A percentile compares a stretch with the other conserved stretches of the same genome.
Evolutionary conservation across 2,797 vertebrate genomes (phyloP).

Genomic region (Neosilurus hyrtlii): DNA sequence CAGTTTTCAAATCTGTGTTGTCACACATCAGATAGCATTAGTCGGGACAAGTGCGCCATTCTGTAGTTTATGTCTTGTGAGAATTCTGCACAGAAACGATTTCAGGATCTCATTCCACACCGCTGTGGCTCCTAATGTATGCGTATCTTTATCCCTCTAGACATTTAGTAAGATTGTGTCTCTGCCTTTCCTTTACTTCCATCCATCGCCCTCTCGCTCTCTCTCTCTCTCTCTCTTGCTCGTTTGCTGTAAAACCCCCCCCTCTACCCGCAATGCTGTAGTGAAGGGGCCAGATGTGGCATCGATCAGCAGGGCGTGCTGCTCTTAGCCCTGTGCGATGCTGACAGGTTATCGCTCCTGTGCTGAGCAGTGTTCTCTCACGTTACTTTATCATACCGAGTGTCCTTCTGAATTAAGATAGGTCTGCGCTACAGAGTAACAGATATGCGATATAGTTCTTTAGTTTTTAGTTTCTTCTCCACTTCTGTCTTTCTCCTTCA

Average conservation of each 20-base stretch:
- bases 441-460: not conserved
- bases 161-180: conserved; percentile 18
- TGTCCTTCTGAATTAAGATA: not conserved
- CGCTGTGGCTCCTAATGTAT: conserved; percentile 11
- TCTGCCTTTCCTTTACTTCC: not conserved
- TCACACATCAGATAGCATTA: conserved; percentile 20
- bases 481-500: not conserved
- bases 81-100: conserved; percentile 5
- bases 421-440: not conserved
- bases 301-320: conserved; percentile 45
- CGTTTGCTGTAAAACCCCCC: not conserved
- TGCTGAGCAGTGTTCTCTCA: not conserved
- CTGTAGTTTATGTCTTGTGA: conserved; percentile 18
- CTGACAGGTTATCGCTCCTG: conserved; percentile 61
- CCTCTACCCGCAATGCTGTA: conserved; percentile 60
- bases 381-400: not conserved
- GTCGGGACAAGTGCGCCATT: not conserved
- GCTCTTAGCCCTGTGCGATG: conserved; percentile 58
- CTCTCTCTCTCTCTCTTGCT: conserved; percentile 17
- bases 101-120: conserved; percentile 8
- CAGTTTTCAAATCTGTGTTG: conserved; percentile 3
- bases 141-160: conserved; percentile 15
- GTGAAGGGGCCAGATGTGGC: conserved; percentile 54
- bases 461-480: not conserved
- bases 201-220: not conserved